A percentile compares a stretch with the other conserved stretches of the same genome.
phyloP scores from a whole-genome alignment of 35 echinoderm and acorn worm genomes.

The Eucidaris tribuloides region DNA sequence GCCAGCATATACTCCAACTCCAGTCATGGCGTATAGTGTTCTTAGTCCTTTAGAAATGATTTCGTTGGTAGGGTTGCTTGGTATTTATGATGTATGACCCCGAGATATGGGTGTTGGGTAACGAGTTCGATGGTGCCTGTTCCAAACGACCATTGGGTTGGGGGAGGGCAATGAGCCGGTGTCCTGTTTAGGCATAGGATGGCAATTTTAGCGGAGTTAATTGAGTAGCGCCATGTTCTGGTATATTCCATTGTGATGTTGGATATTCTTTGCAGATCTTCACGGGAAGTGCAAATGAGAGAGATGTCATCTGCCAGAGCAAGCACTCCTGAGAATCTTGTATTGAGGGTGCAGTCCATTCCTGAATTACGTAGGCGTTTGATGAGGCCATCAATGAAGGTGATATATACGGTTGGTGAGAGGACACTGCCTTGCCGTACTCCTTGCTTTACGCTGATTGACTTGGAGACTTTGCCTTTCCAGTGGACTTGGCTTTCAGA shows the following conservation, averaged over 20 bases:
- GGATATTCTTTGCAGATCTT: neutral
- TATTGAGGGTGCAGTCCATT: neutral
- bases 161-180: no score
- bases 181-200: neutral
- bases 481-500: neutral
- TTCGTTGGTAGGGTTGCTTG: neutral
- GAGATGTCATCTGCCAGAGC: neutral
- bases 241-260: neutral
- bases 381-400: neutral
- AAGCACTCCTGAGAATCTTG: neutral
- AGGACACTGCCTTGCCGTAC: constrained; percentile 2
- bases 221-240: neutral
- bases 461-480: neutral
- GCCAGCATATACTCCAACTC: neutral
- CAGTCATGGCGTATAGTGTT: neutral
- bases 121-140: neutral
- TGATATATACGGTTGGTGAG: neutral
- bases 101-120: neutral
- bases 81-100: neutral
- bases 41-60: neutral
- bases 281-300: neutral
- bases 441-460: neutral
- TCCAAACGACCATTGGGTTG: neutral
- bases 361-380: neutral
- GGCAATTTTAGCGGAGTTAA: neutral